Evolutionary conservation across 2,797 vertebrate genomes (phyloP), one percentile per base, ranked within the genome.

Genomic region (Dermochelys coriacea): DNA sequence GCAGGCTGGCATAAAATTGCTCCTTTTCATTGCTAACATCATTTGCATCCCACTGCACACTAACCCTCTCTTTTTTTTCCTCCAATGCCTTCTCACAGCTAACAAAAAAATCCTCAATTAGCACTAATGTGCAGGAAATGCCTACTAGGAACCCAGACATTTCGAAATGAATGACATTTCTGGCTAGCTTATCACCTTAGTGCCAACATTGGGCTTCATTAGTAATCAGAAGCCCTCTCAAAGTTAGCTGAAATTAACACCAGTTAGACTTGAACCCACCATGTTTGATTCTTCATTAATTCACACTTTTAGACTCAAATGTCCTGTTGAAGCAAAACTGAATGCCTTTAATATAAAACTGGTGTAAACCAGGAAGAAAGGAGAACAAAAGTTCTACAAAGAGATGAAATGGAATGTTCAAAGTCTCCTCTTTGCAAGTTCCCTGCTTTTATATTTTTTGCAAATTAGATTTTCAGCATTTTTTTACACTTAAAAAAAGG

Each of bases 101-200:
- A 41, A 41, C 41, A 41, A 41, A 41, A 41, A 41, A 41, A 41
- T 41, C 41, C 41, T 41, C 41, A 41, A 41, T 41, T 41, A 41
- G 41, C 41, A 41, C 41, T 41, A 41, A 96, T 96, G 91, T 86
- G 57, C 91, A 96, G 97, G 95, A 98, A 98, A 96, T 97, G 95
- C 87, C 87, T 94, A 74, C 77, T 81, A 88, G 85, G 82, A 95
- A 79, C 85, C 52, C 85, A 94, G 88, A 92, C 87, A 84, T 94
- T 96, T 95, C 95, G 90, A 96, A 96, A 96, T 86, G 54, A 92
- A 96, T 94, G 45, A 90, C 88, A 80, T 95, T 98, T 96, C 94
- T 96, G 94, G 87, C 89, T 97, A 92, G 93, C 88, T 95, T 96
- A 82, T 96, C 90, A 91, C 77, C 87, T 87, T 95, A 79, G 12